phyloP scores from a whole-genome alignment of 2,888 invertebrate species.

The Epistrophe grossulariae region DNA sequence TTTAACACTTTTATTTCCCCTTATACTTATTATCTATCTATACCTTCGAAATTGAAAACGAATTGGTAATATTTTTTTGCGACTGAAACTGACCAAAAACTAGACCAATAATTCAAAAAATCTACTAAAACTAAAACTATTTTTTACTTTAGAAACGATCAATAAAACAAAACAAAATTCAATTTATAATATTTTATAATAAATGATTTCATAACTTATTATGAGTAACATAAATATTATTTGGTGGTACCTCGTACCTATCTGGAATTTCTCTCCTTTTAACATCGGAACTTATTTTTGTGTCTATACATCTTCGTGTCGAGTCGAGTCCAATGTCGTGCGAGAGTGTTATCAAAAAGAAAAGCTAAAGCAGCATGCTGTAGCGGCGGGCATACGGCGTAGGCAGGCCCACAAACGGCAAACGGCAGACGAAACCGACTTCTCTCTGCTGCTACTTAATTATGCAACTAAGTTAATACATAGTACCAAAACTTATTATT shows the following conservation, averaged over 20 bases:
- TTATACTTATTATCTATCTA: not conserved
- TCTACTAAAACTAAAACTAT: too few species aligned
- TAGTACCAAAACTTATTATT: conserved; percentile 9
- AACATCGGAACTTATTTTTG: conserved; percentile 26
- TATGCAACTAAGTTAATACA: conserved; percentile 23
- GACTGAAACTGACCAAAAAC: not conserved
- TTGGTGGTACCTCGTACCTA: conserved; percentile 10
- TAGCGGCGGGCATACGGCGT: not conserved
- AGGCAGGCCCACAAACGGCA: not conserved
- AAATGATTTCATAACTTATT: conserved; percentile 30
- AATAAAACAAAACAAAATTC: not conserved
- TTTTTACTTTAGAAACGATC: not conserved
- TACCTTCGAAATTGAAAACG: conserved; percentile 1
- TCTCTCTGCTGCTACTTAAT: conserved; percentile 2
- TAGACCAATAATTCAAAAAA: not conserved
- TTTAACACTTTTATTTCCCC: not conserved
- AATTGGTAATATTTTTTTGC: not conserved
- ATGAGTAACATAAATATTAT: not conserved
- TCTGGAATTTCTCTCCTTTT: conserved; percentile 27
- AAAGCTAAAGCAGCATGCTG: conserved; percentile 9
- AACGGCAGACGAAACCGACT: conserved; percentile 3
- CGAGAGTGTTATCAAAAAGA: conserved; percentile 28
- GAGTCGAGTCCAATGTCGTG: conserved; percentile 7
- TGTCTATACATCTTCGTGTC: conserved; percentile 32
- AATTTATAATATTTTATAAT: not conserved